Evolutionary conservation across 2,113 vertebrate species (phyloP).

Genomic region (Mus musculus): DNA sequence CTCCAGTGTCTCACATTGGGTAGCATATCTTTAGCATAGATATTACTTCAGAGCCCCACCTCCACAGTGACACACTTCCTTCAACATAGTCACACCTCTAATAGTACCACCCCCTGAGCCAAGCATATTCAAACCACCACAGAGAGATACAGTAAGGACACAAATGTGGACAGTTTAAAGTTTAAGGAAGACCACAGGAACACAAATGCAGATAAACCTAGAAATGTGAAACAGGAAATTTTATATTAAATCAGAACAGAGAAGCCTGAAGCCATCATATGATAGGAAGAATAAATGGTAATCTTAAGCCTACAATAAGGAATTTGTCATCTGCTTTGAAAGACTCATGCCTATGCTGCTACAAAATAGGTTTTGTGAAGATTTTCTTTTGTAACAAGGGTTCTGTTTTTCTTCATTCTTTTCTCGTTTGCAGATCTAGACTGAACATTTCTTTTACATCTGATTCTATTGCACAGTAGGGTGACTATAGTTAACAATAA

Average conservation of each 20-base stretch:
- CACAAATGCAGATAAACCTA: neutral
- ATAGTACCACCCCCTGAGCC: too few relatives aligned
- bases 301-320: neutral
- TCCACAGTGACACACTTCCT: too few relatives aligned
- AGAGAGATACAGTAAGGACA: neutral
- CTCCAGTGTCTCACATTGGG: too few relatives aligned
- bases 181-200: neutral
- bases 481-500: neutral
- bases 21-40: too few relatives aligned
- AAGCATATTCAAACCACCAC: too few relatives aligned
- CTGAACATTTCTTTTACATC: neutral
- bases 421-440: neutral
- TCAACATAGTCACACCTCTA: too few relatives aligned
- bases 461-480: neutral
- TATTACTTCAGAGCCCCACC: too few relatives aligned
- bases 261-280: neutral
- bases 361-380: neutral
- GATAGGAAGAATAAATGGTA: neutral
- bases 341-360: neutral
- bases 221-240: neutral
- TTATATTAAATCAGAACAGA: neutral
- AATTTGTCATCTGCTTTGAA: neutral
- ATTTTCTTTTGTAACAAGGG: neutral
- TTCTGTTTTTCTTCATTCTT: neutral
- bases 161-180: neutral